Base-by-base conservation (phyloP, 2,113 vertebrate species). In the Silurus meridionalis region DNA sequence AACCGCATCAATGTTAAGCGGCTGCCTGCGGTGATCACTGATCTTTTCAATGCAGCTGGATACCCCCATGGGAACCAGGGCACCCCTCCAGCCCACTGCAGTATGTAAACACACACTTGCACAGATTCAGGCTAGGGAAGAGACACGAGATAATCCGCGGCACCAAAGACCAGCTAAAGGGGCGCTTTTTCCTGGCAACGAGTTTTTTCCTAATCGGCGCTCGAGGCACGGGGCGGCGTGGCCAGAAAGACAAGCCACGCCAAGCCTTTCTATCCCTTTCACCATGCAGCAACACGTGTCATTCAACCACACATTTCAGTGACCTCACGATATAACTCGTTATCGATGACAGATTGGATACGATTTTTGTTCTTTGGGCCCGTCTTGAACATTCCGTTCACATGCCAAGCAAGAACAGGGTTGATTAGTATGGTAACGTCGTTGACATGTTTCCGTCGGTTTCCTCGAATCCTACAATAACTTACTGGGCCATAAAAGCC, bases 331-430 rank as follows among this genome's bases (percentile, higher is more conserved):
- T 21, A 80, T 21, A 80, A 60, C 15, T 1, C 28, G 15, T 69
- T 6, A 15, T 69, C 1, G 5, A 17, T 28, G 1, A 17, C 19
- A 15, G 17, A 25, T 57, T 79, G 8, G 11, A 15, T 37, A 37
- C 37, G 37, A 37, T 37, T 3, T 37, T 37, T 37, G 37, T 3
- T 37, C 37, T 37, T 37, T 37, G 37, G 37, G 37, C 37, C 37
- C 37, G 37, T 37, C 37, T 92, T 94, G 85, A 94, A 94, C 94
- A 93, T 94, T 94, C 92, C 91, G 92, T 89, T 89, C 89, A 82
- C 74, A 61, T 64, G 83, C 25, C 63, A 17, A 50, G 84, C 55
- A 83, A 25, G 67, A 21, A 50, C 48, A 25, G 52, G 17, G 58
- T 58, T 86, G 69, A 84, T 89, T 87, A 80, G 84, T 87, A 75